A percentile compares a stretch with the other conserved stretches of the same genome.
These are phyloP conservation scores for Strigamia transsilvanica DNA, from an alignment of 2,888 invertebrate genomes.

Conservation along the genomic window DNA sequence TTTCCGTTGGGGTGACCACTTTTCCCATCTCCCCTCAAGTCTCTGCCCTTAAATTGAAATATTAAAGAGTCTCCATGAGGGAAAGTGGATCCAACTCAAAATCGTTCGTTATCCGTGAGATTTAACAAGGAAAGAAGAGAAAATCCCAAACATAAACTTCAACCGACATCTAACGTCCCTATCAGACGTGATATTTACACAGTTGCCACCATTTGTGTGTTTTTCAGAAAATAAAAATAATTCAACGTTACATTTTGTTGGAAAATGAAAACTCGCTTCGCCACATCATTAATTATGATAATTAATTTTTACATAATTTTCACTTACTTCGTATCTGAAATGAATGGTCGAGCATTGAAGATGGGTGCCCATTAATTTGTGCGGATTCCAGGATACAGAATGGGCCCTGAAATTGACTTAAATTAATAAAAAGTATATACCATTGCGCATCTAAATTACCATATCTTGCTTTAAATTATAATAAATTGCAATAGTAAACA, in stretches of 20 bases:
- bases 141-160: slow-evolving; percentile 33
- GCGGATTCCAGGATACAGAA: slow-evolving; percentile 99
- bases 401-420: slow-evolving; percentile 74
- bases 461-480: neutral
- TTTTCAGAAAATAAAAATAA: neutral
- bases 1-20: slow-evolving; percentile 31
- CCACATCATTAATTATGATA: no score
- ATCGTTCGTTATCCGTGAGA: slow-evolving; percentile 14
- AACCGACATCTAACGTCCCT: neutral
- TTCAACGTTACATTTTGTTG: neutral
- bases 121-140: slow-evolving; percentile 27
- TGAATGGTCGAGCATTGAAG: slow-evolving; percentile 98
- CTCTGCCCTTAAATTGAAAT: slow-evolving; percentile 26
- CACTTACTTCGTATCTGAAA: slow-evolving; percentile 87
- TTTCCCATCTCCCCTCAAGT: slow-evolving; percentile 2
- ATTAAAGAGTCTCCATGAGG: slow-evolving; percentile 20
- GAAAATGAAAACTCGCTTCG: no score
- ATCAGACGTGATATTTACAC: neutral
- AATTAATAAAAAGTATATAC: slow-evolving; percentile 51
- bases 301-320: no score
- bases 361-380: slow-evolving; percentile 96
- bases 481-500: slow-evolving; percentile 10
- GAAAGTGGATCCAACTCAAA: slow-evolving; percentile 6
- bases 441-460: neutral
- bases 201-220: neutral